Conservation (phyloP, 2,113 vertebrate species). For the Ceyx melanurus region DNA sequence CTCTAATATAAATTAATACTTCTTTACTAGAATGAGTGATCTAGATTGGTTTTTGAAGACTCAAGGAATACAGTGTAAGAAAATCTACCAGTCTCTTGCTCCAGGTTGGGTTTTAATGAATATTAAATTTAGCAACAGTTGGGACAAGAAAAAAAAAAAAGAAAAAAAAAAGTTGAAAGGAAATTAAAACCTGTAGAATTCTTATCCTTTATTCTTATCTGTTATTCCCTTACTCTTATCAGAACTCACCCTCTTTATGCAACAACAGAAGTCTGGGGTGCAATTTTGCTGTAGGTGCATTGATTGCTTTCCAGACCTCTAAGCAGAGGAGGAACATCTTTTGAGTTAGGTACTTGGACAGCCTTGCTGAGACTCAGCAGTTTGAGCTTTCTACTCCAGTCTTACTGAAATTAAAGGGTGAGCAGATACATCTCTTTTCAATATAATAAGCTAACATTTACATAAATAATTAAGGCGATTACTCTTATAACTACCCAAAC, state of each 20-base stretch:
- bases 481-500: neutral
- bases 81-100: neutral
- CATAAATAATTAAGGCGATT: neutral
- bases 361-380: neutral
- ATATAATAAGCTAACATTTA: neutral
- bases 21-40: neutral
- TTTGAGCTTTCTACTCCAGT: neutral
- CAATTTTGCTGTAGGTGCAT: slow-evolving; percentile 14
- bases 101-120: slow-evolving; percentile 28
- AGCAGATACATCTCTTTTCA: neutral
- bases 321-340: neutral
- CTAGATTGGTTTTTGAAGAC: slow-evolving; percentile 41
- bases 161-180: slow-evolving; percentile 45
- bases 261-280: slow-evolving; percentile 15
- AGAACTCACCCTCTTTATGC: slow-evolving; percentile 10
- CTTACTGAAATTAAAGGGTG: neutral
- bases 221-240: slow-evolving; percentile 58
- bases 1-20: neutral
- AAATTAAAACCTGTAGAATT: slow-evolving; percentile 75
- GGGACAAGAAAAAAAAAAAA: slow-evolving; percentile 7
- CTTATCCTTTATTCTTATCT: slow-evolving; percentile 67
- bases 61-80: neutral
- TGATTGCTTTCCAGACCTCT: neutral
- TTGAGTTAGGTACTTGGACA: neutral
- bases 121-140: slow-evolving; percentile 69